These are phyloP conservation scores for Holotrichia oblita DNA, from an alignment of 1,140 invertebrate species.

Conservation along the genomic window DNA sequence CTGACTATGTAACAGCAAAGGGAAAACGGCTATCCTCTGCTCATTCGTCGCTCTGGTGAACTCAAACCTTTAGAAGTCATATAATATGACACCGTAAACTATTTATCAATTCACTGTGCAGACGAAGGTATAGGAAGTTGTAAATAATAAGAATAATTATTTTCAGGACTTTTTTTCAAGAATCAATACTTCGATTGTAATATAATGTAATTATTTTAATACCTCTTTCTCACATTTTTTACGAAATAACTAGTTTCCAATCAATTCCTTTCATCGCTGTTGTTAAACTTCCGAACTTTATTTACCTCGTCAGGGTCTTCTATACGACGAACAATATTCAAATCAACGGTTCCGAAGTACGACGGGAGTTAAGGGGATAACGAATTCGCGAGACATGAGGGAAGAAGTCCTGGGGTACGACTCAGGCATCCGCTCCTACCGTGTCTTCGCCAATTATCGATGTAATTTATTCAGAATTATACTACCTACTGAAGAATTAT, in stretches of 20 bases:
- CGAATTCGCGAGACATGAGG: slow-evolving; percentile 23
- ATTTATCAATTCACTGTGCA: too few species aligned
- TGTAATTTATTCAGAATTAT: slow-evolving; percentile 35
- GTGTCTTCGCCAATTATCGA: slow-evolving; percentile 17
- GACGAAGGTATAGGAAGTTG: too few species aligned
- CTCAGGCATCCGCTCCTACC: too few species aligned
- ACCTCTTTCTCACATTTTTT: not conserved
- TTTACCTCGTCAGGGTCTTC: slow-evolving; percentile 30
- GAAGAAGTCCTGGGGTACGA: not conserved
- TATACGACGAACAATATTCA: slow-evolving; percentile 35
- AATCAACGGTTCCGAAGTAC: slow-evolving; percentile 16
- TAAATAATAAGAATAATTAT: too few species aligned
- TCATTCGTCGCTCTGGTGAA: too few species aligned
- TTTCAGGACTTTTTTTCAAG: too few species aligned
- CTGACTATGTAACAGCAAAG: too few species aligned
- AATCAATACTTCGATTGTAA: too few species aligned
- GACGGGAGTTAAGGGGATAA: slow-evolving; percentile 13
- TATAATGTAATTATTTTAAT: too few species aligned
- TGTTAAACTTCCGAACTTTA: slow-evolving; percentile 15
- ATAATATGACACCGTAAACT: too few species aligned
- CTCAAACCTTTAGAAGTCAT: too few species aligned
- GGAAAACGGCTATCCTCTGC: too few species aligned
- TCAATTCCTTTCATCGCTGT: not conserved
- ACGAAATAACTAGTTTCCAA: not conserved
- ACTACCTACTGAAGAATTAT: slow-evolving; percentile 28